phyloP scores from a whole-genome alignment of 2,888 invertebrate species.

The Drosophila ezoana region DNA sequence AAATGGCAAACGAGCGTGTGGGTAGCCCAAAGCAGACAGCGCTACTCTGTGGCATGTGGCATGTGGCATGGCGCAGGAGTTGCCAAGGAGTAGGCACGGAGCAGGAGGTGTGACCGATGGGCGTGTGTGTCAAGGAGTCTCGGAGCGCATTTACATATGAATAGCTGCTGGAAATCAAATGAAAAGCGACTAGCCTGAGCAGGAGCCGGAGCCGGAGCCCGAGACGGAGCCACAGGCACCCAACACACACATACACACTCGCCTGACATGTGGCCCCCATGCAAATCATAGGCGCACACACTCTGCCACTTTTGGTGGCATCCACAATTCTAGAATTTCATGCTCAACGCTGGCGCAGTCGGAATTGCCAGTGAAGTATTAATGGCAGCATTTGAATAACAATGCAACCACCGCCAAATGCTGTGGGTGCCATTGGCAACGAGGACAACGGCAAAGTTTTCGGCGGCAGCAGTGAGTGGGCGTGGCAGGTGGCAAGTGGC shows the following conservation, averaged over 20 bases:
- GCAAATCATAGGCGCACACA: neutral
- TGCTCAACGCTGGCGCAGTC: conserved; percentile 31
- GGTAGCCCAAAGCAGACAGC: conserved; percentile 7
- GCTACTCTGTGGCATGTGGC: neutral
- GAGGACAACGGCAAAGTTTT: conserved; percentile 33
- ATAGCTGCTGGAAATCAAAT: conserved; percentile 56
- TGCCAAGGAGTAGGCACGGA: neutral
- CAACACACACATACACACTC: conserved; percentile 16
- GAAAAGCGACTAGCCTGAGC: conserved; percentile 42
- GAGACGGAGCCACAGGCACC: conserved; percentile 21
- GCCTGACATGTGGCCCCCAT: conserved; percentile 22
- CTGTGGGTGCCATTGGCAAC: conserved; percentile 3
- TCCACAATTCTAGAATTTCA: conserved; percentile 13
- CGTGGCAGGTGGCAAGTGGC: conserved; percentile 6
- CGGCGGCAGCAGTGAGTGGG: conserved; percentile 5
- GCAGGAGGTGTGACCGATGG: conserved; percentile 17
- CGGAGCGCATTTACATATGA: conserved; percentile 70
- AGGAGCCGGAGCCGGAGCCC: conserved; percentile 22
- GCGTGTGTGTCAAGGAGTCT: conserved; percentile 18
- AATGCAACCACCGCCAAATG: conserved; percentile 47
- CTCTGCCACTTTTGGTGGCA: conserved; percentile 6
- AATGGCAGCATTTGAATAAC: conserved; percentile 78
- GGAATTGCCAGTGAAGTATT: conserved; percentile 77
- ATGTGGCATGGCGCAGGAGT: neutral
- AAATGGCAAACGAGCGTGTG: conserved; percentile 17